Base-by-base conservation (phyloP, 2,888 invertebrate genomes). In the Diaphora mendica region DNA sequence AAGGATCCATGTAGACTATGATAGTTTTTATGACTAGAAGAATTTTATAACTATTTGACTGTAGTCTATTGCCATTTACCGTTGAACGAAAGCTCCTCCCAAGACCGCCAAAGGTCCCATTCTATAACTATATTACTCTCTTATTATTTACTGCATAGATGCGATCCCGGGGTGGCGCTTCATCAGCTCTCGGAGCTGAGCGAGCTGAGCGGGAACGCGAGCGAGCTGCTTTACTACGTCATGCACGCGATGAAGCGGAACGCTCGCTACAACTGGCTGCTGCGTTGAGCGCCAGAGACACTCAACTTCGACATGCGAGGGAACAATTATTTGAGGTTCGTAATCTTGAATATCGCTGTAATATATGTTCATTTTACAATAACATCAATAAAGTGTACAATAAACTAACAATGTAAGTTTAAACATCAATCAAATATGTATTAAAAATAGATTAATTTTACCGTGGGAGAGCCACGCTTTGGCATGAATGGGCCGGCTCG, bases 181-280 rank as follows among this genome's bases (percentile, higher is more conserved):
- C 93, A 96, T 99, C 96, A 96, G 98, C 88, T 80, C 90, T 91
- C 84, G 96, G 94, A 86, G 96, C 90, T 82, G 96, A 95, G 85
- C 96, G 92, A 81, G 96, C 96, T 20, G 98, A 98, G 87, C 96
- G 98, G 2, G 99, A 99, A 89, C 96, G 98, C 23, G 99, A 99
- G 92, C 97, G 99, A 71, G 98, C 98, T 96, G 98, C 98, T 80
- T 95, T 99, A 75, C 93, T 99, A 73, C 97, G 98, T 84, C 98
- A 98, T 89, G 99, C 99, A 0, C 96, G 98, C 64, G 99, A 99
- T 88, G 98, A 99, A 87, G 98, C 99, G 0, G 99, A 99, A 91
- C 96, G 98, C 76, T 98, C 98, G 39, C 96, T 99, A 77, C 97
- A 98, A 75, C 96, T 99, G 65, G 98, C 98, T 13, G 98, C 98